Percentiles rank a stretch among this genome's conserved stretches.
phyloP scores from a whole-genome alignment of 1,140 invertebrate genomes.

The Oncopodura yosiiana region DNA sequence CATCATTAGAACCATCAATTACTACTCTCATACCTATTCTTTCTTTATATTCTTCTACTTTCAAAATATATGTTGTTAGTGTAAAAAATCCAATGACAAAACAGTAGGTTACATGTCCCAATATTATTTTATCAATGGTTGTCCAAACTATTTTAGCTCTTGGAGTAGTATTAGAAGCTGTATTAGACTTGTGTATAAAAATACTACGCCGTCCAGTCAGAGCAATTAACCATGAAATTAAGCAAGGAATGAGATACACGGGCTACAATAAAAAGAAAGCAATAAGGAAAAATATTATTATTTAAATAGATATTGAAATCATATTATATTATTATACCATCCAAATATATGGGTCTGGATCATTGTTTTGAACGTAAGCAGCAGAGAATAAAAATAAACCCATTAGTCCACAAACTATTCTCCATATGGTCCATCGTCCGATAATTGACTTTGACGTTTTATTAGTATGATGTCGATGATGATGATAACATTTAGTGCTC shows the following conservation, averaged over 20 bases:
- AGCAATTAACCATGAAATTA: slow-evolving; percentile 7
- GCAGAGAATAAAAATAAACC: slow-evolving; percentile 24
- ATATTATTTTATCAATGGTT: slow-evolving; percentile 9
- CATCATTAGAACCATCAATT: too few relatives aligned
- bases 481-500: too few relatives aligned
- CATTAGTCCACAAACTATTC: slow-evolving; percentile 12
- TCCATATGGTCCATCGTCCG: slow-evolving; percentile 19
- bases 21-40: too few relatives aligned
- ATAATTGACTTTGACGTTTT: too few relatives aligned
- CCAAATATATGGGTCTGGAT: slow-evolving; percentile 29
- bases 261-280: background rate
- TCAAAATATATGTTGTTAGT: background rate
- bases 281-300: background rate
- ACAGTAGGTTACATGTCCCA: slow-evolving; percentile 14
- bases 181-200: background rate
- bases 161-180: background rate
- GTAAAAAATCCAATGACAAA: slow-evolving; percentile 23
- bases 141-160: background rate
- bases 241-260: slow-evolving; percentile 15
- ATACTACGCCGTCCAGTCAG: background rate
- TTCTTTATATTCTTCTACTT: background rate
- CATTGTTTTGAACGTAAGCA: slow-evolving; percentile 28
- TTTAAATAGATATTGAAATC: too few relatives aligned
- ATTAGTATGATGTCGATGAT: too few relatives aligned
- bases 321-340: too few relatives aligned